These are phyloP conservation scores for Tipula helvola DNA, from an alignment of 2,888 invertebrate species.

Conservation along the genomic window DNA sequence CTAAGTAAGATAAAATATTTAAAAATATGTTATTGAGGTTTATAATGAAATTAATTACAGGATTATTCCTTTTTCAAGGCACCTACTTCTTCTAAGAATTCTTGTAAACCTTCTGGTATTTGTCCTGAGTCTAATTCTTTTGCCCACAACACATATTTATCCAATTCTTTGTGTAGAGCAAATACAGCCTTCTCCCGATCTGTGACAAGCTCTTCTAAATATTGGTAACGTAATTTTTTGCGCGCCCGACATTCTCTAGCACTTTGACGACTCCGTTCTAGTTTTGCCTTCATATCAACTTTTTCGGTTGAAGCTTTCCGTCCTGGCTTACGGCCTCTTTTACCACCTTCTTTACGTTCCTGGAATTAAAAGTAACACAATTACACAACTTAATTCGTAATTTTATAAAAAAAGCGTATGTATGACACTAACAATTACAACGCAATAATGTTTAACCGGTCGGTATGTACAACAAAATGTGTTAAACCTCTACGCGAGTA, in stretches of 20 bases:
- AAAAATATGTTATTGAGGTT: neutral
- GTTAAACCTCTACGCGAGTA: neutral
- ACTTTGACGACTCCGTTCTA: conserved; percentile 92
- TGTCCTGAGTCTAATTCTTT: conserved; percentile 68
- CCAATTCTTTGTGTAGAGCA: conserved; percentile 75
- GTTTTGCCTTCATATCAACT: conserved; percentile 76
- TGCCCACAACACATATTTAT: conserved; percentile 76
- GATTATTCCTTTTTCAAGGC: conserved; percentile 53
- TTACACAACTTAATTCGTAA: neutral
- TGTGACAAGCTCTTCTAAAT: conserved; percentile 86
- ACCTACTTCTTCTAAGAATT: conserved; percentile 61
- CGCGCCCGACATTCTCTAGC: conserved; percentile 94
- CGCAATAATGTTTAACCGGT: conserved; percentile 10
- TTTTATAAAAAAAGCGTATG: neutral
- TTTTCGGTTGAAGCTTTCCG: conserved; percentile 74
- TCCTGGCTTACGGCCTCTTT: conserved; percentile 79
- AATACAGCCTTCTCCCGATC: conserved; percentile 88
- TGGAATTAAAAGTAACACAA: conserved; percentile 14
- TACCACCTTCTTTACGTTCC: conserved; percentile 65
- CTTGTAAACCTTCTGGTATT: conserved; percentile 66
- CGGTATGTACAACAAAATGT: conserved; percentile 7
- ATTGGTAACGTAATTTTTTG: conserved; percentile 93
- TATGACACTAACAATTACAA: neutral
- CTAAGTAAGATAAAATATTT: neutral
- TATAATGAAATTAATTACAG: neutral